phyloP scores from a whole-genome alignment of 2,797 vertebrate species.

The Sebastes wilsoni region DNA sequence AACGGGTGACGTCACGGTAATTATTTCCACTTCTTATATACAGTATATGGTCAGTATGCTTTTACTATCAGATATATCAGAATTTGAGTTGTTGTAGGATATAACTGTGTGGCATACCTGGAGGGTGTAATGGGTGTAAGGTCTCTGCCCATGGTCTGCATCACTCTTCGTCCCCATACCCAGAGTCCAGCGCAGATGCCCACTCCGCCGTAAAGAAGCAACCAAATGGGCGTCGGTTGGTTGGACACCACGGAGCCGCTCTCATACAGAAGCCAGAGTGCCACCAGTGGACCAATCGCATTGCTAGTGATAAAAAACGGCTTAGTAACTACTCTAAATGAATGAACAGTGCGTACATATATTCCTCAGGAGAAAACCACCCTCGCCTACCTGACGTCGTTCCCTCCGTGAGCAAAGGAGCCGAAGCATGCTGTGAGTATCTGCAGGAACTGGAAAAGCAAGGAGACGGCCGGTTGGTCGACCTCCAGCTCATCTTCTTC shows the following conservation, averaged over 20 bases:
- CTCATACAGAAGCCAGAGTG: conserved; percentile 91
- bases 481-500: conserved; percentile 89
- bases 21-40: no score
- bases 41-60: background rate
- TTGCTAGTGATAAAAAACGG: conserved; percentile 81
- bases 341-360: background rate
- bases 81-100: background rate
- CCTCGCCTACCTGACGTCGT: conserved; percentile 92
- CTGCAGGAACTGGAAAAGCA: conserved; percentile 96
- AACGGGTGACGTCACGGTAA: no score
- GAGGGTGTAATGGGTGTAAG: conserved; percentile 97
- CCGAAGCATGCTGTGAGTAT: conserved; percentile 98
- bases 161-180: conserved; percentile 97
- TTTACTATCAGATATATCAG: background rate
- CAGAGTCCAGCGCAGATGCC: conserved; percentile 94
- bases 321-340: background rate
- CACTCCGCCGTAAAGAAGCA: conserved; percentile 91
- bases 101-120: conserved; percentile 80
- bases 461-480: conserved; percentile 88
- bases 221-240: conserved; percentile 91
- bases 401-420: conserved; percentile 97
- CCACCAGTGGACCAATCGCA: conserved; percentile 94
- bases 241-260: conserved; percentile 83
- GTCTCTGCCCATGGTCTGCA: conserved; percentile 97
- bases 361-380: background rate